Evolutionary conservation across 2,888 invertebrate species (phyloP), one percentile per base, ranked within the genome.

Genomic region (Eumerus sabulonum): DNA sequence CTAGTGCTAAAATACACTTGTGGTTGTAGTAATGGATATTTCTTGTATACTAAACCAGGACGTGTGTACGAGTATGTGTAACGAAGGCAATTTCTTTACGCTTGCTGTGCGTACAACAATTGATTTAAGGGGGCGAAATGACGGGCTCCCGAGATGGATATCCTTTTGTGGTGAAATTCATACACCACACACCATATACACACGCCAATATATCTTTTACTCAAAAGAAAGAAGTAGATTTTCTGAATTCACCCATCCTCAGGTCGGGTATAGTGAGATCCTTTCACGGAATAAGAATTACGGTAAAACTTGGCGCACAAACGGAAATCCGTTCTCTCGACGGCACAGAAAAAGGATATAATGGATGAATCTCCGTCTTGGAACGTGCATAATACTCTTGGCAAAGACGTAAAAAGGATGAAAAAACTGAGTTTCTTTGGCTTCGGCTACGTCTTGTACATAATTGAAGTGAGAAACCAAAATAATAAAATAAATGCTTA

Each of bases 271-370:
- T 47, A 27, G 40, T 38, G 53, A 63, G 57, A 51, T 70, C 51
- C 57, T 63, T 63, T 62, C 63, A 56, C 48, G 57, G 51, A 45
- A 63, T 38, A 62, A 66, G 74, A 67, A 74, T 57, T 68, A 57
- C 60, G 68, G 56, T 54, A 11, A 68, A 62, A 74, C 62, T 62
- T 68, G 62, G 54, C 27, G 27, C 54, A 68, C 27, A 68, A 74
- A 68, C 54, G 74, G 74, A 68, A 63, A 68, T 74, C 68, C 68
- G 68, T 62, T 40, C 50, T 62, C 73, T 50, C 54, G 56, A 44
- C 50, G 56, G 54, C 60, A 62, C 7, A 27, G 27, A 27, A 56
- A 60, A 74, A 74, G 67, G 62, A 67, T 67, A 73, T 66, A 59
- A 60, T 54, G 73, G 73, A 62, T 60, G 67, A 59, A 27, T 64